Evolutionary conservation across 2,888 invertebrate species (phyloP).

Genomic region (Trissolcus brochymenae): DNA sequence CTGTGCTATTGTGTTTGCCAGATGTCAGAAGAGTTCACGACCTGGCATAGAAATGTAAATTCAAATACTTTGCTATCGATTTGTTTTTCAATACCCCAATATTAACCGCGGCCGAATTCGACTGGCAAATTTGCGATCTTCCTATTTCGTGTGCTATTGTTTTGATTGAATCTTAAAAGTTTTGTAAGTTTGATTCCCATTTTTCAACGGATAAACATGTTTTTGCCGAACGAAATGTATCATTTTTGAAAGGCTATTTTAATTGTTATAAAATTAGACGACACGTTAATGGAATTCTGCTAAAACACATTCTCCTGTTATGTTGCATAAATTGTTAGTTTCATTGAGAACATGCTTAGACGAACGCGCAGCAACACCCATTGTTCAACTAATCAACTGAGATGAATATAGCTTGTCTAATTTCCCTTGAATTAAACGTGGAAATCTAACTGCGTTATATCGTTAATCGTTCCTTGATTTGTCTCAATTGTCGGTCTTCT

Average conservation of each 20-base stretch:
- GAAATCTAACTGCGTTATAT: constrained; percentile 24
- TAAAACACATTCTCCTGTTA: neutral
- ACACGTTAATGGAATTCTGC: no score
- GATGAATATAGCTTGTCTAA: constrained; percentile 43
- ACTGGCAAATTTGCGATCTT: neutral
- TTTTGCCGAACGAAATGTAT: no score
- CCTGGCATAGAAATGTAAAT: constrained; percentile 17
- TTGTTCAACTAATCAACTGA: constrained; percentile 16
- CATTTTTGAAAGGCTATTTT: no score
- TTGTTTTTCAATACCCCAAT: constrained; percentile 13
- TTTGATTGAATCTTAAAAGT: neutral
- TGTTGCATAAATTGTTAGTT: constrained; percentile 9
- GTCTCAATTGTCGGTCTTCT: constrained; percentile 34
- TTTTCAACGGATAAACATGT: no score
- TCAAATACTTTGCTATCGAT: constrained; percentile 29
- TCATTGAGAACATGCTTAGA: constrained; percentile 14
- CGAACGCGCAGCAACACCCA: constrained; percentile 14
- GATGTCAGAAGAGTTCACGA: constrained; percentile 2
- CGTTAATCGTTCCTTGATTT: constrained; percentile 47
- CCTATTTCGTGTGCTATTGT: neutral
- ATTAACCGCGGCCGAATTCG: constrained; percentile 7
- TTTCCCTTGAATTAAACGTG: constrained; percentile 41
- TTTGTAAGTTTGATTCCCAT: no score
- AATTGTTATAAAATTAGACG: no score
- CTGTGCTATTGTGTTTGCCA: constrained; percentile 6